Base-by-base conservation (phyloP, 2,888 invertebrate genomes). In the Sphaerophoria taeniata region DNA sequence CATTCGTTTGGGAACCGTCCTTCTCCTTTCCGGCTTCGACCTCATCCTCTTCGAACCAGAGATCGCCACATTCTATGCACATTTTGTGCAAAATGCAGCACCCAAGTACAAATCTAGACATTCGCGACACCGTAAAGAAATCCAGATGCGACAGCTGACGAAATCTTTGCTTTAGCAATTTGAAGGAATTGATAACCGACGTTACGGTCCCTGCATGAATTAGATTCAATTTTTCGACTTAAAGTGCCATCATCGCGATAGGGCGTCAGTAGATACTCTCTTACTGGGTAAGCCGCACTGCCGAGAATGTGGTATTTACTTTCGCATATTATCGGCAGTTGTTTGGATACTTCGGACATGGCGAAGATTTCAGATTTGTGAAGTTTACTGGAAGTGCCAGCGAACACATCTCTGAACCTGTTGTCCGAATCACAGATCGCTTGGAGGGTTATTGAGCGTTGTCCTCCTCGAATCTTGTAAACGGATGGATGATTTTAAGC, bases 71-170 rank as follows among this genome's bases (percentile, higher is more conserved):
- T 12, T 47, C 63, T 6, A 63, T 47, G 47, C 63, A 63, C 9
- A 63, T 14, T 1, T 63, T 65, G 6, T 63, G 63, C 5, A 63
- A 33, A 2, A 63, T 47, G 33, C 63, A 63, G 3, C 63, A 47
- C 33, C 61, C 63, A 47, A 63, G 14, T 4, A 63, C 63, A 14
- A 63, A 63, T 3, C 47, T 63, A 3, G 63, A 63, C 63, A 63
- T 63, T 14, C 63, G 7, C 12, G 47, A 47, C 1, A 34, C 47
- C 3, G 63, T 47, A 12, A 33, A 47, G 14, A 45, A 63, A 49
- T 63, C 63, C 12, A 63, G 34, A 4, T 43, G 63, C 0, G 31
- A 34, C n/a, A 63, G 11, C 6, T 63, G 63, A 11, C 47, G 14
- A 11, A 63, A 63, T 47, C 63, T 12, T 63, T 47, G 33, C n/a